Base-by-base conservation (phyloP, 2,888 invertebrate genomes). In the Allygus modestus region DNA sequence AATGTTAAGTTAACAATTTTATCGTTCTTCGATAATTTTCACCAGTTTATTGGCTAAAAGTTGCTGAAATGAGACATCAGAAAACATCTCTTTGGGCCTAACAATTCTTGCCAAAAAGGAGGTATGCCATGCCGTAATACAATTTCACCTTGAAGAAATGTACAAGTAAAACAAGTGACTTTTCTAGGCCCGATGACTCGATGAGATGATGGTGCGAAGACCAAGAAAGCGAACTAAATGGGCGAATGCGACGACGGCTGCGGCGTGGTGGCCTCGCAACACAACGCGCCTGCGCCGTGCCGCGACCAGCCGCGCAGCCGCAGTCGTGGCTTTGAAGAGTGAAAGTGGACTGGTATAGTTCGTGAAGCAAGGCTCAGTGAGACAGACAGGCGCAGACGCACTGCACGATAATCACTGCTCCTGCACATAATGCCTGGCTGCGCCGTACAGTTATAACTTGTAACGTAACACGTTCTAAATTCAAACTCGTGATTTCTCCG, bases 301-400 rank as follows among this genome's bases (percentile, higher is more conserved):
- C 2, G n/a, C 61, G 61, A 7, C 2, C 33, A 9, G 71, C 37
- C 41, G 37, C 71, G 20, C 41, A 41, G 71, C 69, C 71, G 71
- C 71, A 41, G 20, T 41, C 37, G 41, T 69, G 69, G 31, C 69
- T 69, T 15, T 31, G 69, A 69, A 69, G 69, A 71, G 71, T 71
- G 71, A 71, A 71, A 71, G 71, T 71, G 71, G 71, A 41, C 71
- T 71, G 71, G 71, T 71, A 71, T 41, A 71, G 71, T 71, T 71
- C 71, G 71, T 71, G 71, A 71, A 41, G 71, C 71, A 37, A 20
- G 41, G 71, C 71, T 71, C 71, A 41, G 71, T 65, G 65, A 65
- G 65, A 65, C 65, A 65, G 65, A 23, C 26, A 23, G 20, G 54
- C 54, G 54, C 23, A 65, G 23, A 4, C 20, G 58, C 58, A 58